Evolutionary conservation across 2,113 vertebrate species (phyloP), one percentile per base, ranked within the genome.

Genomic region (Rostratula benghalensis): DNA sequence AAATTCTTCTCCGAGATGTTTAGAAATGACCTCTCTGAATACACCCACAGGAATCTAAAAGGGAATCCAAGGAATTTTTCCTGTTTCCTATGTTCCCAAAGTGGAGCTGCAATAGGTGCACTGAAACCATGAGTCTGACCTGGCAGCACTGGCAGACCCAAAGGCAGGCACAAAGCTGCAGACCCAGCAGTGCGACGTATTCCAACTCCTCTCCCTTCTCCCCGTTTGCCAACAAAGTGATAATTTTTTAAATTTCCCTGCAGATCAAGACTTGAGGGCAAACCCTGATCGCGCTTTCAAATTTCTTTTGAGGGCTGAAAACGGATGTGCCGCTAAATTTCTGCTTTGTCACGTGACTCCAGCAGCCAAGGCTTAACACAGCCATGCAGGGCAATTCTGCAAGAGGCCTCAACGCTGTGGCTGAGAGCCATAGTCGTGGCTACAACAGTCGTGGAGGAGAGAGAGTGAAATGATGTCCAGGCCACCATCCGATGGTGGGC

Each of bases 21-120:
- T 83, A 86, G 69, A 82, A 92, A 75, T n/a, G 69, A 83, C 76
- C 88, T 37, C 24, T 86, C 64, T 71, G 76, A 75, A 87, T 82
- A 81, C 7, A 64, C 46, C 43, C 21, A 22, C 50, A 77, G 71
- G 71, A 94, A 78, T 88, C 33, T 59, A 33, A 83, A 86, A 87
- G 91, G 16, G 75, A 93, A 95, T 94, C 75, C 63, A 67, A 69
- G 76, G 76, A 84, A 67, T 94, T 89, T 77, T 89, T 41, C 41
- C 30, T 13, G 17, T 61, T 94, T 77, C 71, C 28, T 46, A 0
- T 54, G 56, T 41, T 89, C 23, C 51, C 19, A 19, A 60, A 48
- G 7, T 27, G 35, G 35, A 53, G 35, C 51, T 82, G 73, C 1
- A 0, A 6, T 79, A 82, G 81, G 64, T 64, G 69, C 51, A 48